Evolutionary conservation across 2,888 invertebrate genomes (phyloP), one percentile per base, ranked within the genome.

Genomic region (Thymelicus acteon): DNA sequence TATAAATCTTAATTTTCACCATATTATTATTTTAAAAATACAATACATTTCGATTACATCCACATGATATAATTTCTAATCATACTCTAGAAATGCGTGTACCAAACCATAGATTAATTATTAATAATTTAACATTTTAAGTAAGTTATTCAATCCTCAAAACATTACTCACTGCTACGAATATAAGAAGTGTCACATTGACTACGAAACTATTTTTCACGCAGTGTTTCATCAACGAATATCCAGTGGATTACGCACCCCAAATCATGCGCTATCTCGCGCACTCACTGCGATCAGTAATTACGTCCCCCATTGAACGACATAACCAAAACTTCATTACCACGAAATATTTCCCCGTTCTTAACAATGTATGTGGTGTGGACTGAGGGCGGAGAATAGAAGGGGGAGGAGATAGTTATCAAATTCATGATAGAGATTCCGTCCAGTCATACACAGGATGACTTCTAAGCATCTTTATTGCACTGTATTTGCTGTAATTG

Each of bases 271-370:
- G 82, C 79, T 88, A 88, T 89, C 89, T 82, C 75, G 69, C 76
- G 75, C 83, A 83, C 84, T 83, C 84, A 80, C 79, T 75, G 75
- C 84, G 82, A 88, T 88, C 89, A 84, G 88, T 87, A 89, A 89
- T 89, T 88, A 87, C 85, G 84, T 78, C 80, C 79, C 86, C 83
- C 78, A 78, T 78, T 77, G 78, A 78, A 75, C 76, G 78, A 81
- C 84, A 83, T 84, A 81, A 82, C 86, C 82, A 81, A 80, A 84
- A 83, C 79, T 86, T 82, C 81, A 87, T 85, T 85, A 84, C 79
- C 72, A 76, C 78, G 74, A 74, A 65, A 80, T 80, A 49, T 77
- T 78, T 80, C 77, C 79, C 77, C 76, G 77, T 80, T 80, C 77
- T 77, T 77, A 77, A 76, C 78, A 78, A 81, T 79, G 79, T 78